Evolutionary conservation across 2,888 invertebrate genomes (phyloP).

Genomic region (Aphrophora alni): DNA sequence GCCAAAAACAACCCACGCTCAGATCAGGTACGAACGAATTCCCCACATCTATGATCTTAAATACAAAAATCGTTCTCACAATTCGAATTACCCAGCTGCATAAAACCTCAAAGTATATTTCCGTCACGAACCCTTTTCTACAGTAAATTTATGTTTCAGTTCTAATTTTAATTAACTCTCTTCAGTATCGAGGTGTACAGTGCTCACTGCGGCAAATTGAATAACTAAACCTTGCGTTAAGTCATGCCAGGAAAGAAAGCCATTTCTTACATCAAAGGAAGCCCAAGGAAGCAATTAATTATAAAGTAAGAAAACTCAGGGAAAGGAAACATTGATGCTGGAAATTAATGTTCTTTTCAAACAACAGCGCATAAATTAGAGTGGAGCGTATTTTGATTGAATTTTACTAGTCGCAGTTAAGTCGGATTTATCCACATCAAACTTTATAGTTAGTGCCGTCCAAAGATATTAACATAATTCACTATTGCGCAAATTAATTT

Average conservation of each 20-base stretch:
- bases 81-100: too few species aligned
- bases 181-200: neutral
- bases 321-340: slow-evolving; percentile 1
- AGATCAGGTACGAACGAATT: too few species aligned
- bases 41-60: too few species aligned
- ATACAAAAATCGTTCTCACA: too few species aligned
- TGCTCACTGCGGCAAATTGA: neutral
- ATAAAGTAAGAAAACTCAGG: neutral
- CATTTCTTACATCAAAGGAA: neutral
- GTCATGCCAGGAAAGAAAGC: neutral
- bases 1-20: too few species aligned
- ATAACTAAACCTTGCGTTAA: neutral
- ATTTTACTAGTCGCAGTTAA: neutral
- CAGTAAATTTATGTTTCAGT: neutral
- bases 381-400: neutral
- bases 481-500: neutral
- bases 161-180: neutral
- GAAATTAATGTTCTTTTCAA: slow-evolving; percentile 9
- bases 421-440: neutral
- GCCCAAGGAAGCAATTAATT: slow-evolving; percentile 1
- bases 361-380: neutral
- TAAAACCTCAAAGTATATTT: neutral
- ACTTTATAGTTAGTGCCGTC: neutral
- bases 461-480: neutral
- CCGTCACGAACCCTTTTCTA: neutral